Percentiles rank a stretch among this genome's conserved stretches.
phyloP scores from a whole-genome alignment of 2,797 vertebrate species.

The Gymnothorax reevesii region DNA sequence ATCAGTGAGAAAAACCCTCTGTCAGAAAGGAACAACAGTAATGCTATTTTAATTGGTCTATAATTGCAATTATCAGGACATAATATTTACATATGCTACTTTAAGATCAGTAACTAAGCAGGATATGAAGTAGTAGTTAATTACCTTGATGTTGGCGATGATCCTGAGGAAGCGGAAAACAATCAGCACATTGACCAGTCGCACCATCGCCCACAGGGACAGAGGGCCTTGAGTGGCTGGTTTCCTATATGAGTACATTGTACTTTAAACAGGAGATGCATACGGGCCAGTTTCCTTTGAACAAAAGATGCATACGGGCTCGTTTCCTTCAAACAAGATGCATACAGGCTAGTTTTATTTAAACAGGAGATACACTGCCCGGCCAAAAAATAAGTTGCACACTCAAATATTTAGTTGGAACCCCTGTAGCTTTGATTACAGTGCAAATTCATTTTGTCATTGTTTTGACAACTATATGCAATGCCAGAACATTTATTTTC shows the following conservation, averaged over 20 bases:
- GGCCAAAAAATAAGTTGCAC: too few species aligned
- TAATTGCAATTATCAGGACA: too few species aligned
- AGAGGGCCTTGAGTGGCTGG: constrained; percentile 62
- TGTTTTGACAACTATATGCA: too few species aligned
- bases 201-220: constrained; percentile 89
- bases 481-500: too few species aligned
- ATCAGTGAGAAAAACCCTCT: too few species aligned
- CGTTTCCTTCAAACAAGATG: neutral
- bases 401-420: too few species aligned
- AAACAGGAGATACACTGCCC: neutral
- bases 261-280: neutral
- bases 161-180: constrained; percentile 92
- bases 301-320: neutral
- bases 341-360: neutral
- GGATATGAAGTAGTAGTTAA: neutral
- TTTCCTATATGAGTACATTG: constrained; percentile 66
- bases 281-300: neutral
- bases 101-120: neutral
- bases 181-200: constrained; percentile 88
- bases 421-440: too few species aligned
- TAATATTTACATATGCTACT: neutral
- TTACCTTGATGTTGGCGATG: constrained; percentile 89
- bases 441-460: too few species aligned
- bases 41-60: too few species aligned
- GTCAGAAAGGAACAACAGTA: too few species aligned